These are phyloP conservation scores for Aplysia californica DNA, from an alignment of 1,140 invertebrate species.

Conservation along the genomic window DNA sequence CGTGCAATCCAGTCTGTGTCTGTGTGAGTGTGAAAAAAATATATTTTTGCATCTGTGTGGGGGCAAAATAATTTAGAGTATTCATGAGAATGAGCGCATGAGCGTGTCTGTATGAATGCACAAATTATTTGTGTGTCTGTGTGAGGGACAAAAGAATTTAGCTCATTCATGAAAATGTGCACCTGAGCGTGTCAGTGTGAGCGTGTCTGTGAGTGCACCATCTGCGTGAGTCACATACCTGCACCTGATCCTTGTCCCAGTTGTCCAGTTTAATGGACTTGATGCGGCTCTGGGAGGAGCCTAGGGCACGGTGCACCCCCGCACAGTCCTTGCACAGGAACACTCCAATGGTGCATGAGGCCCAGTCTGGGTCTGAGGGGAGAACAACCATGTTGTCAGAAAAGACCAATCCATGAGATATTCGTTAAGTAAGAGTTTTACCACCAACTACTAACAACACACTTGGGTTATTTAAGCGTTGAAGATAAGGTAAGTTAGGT, in stretches of 20 bases:
- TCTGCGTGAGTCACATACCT: slow-evolving; percentile 44
- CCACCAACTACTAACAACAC: background rate
- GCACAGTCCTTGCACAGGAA: slow-evolving; percentile 89
- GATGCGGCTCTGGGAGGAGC: slow-evolving; percentile 88
- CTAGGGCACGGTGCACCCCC: slow-evolving; percentile 84
- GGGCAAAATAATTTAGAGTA: background rate
- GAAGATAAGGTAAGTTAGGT: background rate
- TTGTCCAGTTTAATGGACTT: slow-evolving; percentile 88
- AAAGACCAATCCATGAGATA: background rate
- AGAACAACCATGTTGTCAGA: background rate
- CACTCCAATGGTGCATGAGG: slow-evolving; percentile 90
- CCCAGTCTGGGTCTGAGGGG: slow-evolving; percentile 88
- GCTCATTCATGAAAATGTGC: background rate
- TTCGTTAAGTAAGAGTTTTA: background rate
- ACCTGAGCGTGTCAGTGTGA: too few species aligned
- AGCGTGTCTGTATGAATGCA: too few species aligned
- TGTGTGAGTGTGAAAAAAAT: too few species aligned
- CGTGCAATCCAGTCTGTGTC: too few species aligned
- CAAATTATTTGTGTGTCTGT: background rate
- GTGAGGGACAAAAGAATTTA: background rate
- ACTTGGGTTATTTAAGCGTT: background rate
- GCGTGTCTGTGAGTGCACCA: too few species aligned
- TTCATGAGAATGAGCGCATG: background rate
- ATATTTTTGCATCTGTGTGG: background rate
- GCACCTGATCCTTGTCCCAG: slow-evolving; percentile 69